Conservation (phyloP, 2,113 vertebrate genomes). For the Deroptyus accipitrinus region DNA sequence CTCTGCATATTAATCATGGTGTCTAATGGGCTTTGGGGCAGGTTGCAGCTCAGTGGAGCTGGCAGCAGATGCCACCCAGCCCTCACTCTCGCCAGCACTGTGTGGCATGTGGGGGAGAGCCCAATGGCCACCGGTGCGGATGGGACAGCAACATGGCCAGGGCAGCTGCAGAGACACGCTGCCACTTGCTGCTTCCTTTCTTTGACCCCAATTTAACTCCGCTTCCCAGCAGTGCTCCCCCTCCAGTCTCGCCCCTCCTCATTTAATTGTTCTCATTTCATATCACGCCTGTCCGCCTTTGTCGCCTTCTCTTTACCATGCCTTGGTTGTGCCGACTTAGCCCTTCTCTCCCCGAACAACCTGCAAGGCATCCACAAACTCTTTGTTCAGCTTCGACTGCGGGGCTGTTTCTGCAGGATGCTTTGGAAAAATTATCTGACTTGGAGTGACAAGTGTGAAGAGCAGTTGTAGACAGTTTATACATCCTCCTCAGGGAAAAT, state of each 20-base stretch:
- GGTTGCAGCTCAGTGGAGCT: background rate
- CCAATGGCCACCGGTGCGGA: background rate
- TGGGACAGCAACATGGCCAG: background rate
- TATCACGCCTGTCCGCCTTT: accelerated
- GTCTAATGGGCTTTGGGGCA: background rate
- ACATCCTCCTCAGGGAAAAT: constrained; percentile 51
- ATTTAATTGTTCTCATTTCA: background rate
- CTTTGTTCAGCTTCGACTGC: background rate
- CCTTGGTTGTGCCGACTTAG: accelerated
- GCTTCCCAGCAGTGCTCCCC: background rate
- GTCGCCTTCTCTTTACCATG: background rate
- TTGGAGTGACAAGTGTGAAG: constrained; percentile 61
- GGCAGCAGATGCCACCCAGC: background rate
- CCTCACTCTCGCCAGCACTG: background rate
- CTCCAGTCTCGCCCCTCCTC: background rate
- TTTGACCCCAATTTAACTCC: background rate
- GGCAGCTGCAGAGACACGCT: background rate
- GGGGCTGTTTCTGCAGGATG: background rate
- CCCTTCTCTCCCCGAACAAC: background rate
- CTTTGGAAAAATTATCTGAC: constrained; percentile 32
- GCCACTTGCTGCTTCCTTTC: constrained; percentile 17
- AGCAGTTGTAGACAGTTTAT: constrained; percentile 66
- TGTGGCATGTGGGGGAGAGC: accelerated
- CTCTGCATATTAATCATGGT: constrained; percentile 31
- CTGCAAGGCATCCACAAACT: background rate